Percentiles rank a stretch among this genome's conserved stretches.
Conservation (phyloP, 2,888 invertebrate species). For the Sialis lutaria region DNA sequence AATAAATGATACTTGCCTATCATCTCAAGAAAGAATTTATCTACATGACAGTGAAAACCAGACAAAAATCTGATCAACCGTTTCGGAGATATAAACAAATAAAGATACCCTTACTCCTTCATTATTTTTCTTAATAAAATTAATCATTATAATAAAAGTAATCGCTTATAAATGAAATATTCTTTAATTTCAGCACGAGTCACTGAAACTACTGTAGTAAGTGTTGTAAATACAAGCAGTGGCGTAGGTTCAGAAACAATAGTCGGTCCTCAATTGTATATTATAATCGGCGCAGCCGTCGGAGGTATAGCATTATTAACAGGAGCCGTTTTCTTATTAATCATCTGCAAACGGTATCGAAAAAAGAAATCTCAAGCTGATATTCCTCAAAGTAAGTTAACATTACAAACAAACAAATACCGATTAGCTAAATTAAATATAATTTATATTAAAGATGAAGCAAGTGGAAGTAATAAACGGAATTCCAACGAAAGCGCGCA, state of each 20-base stretch:
- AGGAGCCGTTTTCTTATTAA: slow-evolving; percentile 20
- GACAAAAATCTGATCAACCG: no score
- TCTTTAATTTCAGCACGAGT: background rate
- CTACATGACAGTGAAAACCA: no score
- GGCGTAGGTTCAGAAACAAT: background rate
- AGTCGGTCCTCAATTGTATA: slow-evolving; percentile 24
- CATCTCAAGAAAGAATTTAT: no score
- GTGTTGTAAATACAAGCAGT: background rate
- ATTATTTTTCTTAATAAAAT: no score
- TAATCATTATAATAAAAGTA: no score
- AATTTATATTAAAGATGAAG: slow-evolving; percentile 11
- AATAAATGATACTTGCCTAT: no score
- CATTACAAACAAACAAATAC: background rate
- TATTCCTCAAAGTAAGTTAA: slow-evolving; percentile 3
- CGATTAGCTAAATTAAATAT: background rate
- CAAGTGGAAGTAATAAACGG: slow-evolving; percentile 15
- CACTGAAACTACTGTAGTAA: background rate
- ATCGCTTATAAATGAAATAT: background rate
- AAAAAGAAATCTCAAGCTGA: slow-evolving; percentile 26
- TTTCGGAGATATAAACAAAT: no score
- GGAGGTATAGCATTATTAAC: slow-evolving; percentile 30
- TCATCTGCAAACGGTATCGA: slow-evolving; percentile 30
- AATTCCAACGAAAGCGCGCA: slow-evolving; percentile 20
- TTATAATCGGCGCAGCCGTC: slow-evolving; percentile 36
- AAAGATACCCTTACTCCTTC: no score